phyloP scores from a whole-genome alignment of 2,888 invertebrate genomes.

The Parnassius apollo region DNA sequence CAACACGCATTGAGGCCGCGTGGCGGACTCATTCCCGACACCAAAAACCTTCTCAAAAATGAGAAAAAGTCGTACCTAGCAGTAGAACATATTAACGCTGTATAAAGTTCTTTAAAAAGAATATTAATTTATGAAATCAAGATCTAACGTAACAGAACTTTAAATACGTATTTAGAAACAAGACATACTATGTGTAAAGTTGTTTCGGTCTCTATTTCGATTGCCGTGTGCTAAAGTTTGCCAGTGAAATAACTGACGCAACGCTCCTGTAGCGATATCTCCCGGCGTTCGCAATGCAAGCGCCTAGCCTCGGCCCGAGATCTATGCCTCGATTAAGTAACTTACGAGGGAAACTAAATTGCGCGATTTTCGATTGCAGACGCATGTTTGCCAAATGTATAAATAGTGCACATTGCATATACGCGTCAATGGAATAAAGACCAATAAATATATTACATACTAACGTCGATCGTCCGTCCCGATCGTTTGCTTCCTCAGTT shows the following conservation, averaged over 20 bases:
- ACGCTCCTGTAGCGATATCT: constrained; percentile 54
- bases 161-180: not conserved
- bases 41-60: too few species aligned
- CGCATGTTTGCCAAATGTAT: constrained; percentile 17
- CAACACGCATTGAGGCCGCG: too few species aligned
- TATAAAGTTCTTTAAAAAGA: constrained; percentile 27
- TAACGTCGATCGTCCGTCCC: constrained; percentile 42
- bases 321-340: constrained; percentile 29
- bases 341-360: constrained; percentile 28
- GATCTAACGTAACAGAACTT: constrained; percentile 6
- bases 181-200: too few species aligned
- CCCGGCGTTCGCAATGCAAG: constrained; percentile 35
- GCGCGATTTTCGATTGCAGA: constrained; percentile 28
- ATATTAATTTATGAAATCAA: constrained; percentile 6
- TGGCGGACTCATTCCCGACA: too few species aligned
- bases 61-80: too few species aligned
- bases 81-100: too few species aligned
- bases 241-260: constrained; percentile 62
- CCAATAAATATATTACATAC: constrained; percentile 17
- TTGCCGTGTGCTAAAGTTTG: constrained; percentile 56
- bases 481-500: constrained; percentile 58
- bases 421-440: constrained; percentile 14
- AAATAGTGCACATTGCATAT: constrained; percentile 5
- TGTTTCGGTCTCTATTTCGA: constrained; percentile 33
- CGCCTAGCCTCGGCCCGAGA: constrained; percentile 35